Conservation (phyloP, 2,113 vertebrate species). For the Macroglossus sobrinus region DNA sequence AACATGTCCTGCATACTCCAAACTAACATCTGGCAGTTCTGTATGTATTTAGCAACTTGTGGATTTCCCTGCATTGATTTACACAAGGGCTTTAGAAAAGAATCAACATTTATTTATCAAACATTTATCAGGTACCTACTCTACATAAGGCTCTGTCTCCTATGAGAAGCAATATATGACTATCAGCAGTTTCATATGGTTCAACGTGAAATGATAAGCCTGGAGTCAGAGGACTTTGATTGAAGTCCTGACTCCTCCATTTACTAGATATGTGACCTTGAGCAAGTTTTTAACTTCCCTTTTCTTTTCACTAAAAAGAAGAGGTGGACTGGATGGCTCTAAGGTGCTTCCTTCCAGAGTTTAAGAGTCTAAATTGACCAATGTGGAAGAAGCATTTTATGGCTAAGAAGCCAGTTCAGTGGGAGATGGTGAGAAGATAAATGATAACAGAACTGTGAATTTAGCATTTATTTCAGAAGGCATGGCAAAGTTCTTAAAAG, state of each 20-base stretch:
- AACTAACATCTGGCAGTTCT: conserved; percentile 55
- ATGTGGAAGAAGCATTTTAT: not conserved
- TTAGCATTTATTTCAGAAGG: not conserved
- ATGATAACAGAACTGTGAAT: not conserved
- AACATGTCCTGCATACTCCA: conserved; percentile 40
- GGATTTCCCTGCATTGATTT: conserved; percentile 57
- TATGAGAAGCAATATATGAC: not conserved
- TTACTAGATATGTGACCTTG: not conserved
- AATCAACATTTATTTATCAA: conserved; percentile 42
- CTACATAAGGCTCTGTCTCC: not conserved
- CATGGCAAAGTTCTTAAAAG: not conserved
- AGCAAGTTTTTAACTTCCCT: not conserved
- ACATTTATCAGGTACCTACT: conserved; percentile 38
- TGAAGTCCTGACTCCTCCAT: not conserved
- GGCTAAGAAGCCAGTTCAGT: not conserved
- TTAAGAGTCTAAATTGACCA: not conserved
- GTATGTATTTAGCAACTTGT: conserved; percentile 38
- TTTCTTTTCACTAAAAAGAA: conserved; percentile 5
- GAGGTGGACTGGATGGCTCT: not conserved
- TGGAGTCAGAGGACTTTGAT: not conserved
- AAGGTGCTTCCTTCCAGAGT: not conserved
- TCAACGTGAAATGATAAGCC: not conserved
- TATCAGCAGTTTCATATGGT: not conserved
- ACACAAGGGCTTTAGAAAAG: not conserved
- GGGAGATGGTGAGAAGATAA: not conserved